These are phyloP conservation scores for Bombus balteatus DNA, from an alignment of 1,140 invertebrate species.

Conservation along the genomic window DNA sequence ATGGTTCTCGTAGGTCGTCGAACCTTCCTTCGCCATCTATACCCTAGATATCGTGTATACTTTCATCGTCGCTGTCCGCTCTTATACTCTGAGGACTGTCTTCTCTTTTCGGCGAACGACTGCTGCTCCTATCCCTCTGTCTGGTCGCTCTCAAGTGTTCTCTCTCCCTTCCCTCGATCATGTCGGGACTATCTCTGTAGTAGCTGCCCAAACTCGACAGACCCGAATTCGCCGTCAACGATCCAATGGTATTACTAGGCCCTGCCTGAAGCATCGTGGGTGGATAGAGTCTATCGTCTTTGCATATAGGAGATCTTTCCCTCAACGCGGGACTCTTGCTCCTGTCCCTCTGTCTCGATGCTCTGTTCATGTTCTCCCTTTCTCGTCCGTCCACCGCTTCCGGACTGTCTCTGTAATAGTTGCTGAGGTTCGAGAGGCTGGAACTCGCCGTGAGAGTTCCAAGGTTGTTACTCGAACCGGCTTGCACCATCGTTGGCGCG, in stretches of 20 bases:
- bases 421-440: slow-evolving; percentile 85
- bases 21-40: not conserved
- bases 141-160: slow-evolving; percentile 70
- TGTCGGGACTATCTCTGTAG: slow-evolving; percentile 79
- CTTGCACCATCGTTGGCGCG: slow-evolving; percentile 85
- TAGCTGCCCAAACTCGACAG: slow-evolving; percentile 61
- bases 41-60: slow-evolving; percentile 82
- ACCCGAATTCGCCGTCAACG: slow-evolving; percentile 70
- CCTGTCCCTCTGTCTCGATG: slow-evolving; percentile 70
- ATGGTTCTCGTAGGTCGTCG: not conserved
- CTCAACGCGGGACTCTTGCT: slow-evolving; percentile 80
- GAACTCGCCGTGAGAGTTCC: slow-evolving; percentile 84
- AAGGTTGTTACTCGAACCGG: slow-evolving; percentile 84
- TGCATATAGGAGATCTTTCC: slow-evolving; percentile 58
- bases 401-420: slow-evolving; percentile 85
- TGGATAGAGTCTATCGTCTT: slow-evolving; percentile 83
- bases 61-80: slow-evolving; percentile 84
- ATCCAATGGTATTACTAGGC: slow-evolving; percentile 83
- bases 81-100: slow-evolving; percentile 77
- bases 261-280: slow-evolving; percentile 86
- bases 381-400: slow-evolving; percentile 78
- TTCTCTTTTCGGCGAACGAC: slow-evolving; percentile 55
- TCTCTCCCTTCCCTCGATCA: slow-evolving; percentile 78
- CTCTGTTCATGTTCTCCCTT: slow-evolving; percentile 74
- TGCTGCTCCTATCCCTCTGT: slow-evolving; percentile 78